A percentile compares a stretch with the other conserved stretches of the same genome.
These are phyloP conservation scores for Rhabdomys dilectus DNA, from an alignment of 2,113 vertebrate genomes.

Conservation along the genomic window DNA sequence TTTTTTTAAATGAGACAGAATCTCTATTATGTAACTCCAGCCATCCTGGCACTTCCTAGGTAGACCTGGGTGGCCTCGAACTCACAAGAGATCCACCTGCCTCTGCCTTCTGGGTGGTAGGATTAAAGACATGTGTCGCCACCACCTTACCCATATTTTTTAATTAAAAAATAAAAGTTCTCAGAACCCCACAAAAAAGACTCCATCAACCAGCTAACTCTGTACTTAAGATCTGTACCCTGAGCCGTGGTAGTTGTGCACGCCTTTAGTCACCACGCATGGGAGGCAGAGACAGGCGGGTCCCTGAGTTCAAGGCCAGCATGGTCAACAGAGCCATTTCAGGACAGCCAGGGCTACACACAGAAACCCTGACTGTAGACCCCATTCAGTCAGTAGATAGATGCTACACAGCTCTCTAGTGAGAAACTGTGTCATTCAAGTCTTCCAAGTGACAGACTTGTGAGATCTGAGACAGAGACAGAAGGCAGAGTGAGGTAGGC, in stretches of 20 bases:
- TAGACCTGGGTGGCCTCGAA: not conserved
- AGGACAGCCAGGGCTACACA: not conserved
- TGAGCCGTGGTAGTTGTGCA: not conserved
- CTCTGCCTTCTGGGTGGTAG: not conserved
- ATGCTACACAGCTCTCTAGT: slow-evolving; percentile 90
- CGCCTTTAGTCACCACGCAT: not conserved
- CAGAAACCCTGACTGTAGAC: not conserved
- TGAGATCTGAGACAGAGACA: slow-evolving; percentile 87
- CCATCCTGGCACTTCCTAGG: not conserved
- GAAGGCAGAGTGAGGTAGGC: slow-evolving; percentile 88
- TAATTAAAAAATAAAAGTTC: not conserved
- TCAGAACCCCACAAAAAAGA: not conserved
- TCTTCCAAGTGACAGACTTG: slow-evolving; percentile 88
- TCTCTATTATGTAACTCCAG: not conserved
- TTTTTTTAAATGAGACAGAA: not conserved
- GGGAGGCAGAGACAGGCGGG: not conserved
- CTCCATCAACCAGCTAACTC: not conserved
- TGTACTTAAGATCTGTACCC: not conserved
- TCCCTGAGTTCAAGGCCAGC: not conserved
- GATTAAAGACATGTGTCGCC: not conserved
- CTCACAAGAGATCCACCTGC: not conserved
- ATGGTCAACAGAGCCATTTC: not conserved
- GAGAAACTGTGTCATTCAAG: slow-evolving; percentile 78
- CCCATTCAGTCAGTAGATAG: slow-evolving; percentile 84
- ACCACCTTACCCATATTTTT: not conserved